These are phyloP conservation scores for Apostichopus leukothele DNA, from an alignment of 53 echinoderm and acorn worm genomes.

Conservation along the genomic window DNA sequence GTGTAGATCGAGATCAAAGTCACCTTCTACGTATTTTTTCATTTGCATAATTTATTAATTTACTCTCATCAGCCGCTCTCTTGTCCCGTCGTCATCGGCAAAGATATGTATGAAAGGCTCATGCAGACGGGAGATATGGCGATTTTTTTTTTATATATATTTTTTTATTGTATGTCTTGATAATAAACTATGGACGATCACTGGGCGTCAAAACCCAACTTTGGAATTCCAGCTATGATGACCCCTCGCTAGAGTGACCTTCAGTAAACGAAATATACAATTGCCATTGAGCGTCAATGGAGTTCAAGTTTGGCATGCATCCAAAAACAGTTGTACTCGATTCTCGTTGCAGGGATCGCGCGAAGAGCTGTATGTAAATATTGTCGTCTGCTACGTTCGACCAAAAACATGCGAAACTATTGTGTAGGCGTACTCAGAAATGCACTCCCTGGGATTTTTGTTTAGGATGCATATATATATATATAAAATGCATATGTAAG, in stretches of 20 bases:
- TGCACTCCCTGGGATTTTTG: neutral
- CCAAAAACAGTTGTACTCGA: neutral
- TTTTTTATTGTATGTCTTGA: neutral
- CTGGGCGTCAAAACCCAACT: neutral
- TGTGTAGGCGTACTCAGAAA: neutral
- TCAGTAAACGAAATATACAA: neutral
- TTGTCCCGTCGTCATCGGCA: neutral
- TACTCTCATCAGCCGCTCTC: neutral
- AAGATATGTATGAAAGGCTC: neutral
- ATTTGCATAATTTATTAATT: constrained; percentile 3
- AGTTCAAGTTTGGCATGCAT: neutral
- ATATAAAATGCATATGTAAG: neutral
- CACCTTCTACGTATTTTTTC: neutral
- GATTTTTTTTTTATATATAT: neutral
- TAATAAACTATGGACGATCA: neutral
- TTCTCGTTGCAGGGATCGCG: neutral
- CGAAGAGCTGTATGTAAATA: neutral
- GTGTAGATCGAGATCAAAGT: neutral
- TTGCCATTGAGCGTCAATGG: constrained; percentile 1
- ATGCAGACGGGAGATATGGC: neutral
- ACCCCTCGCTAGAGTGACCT: constrained; percentile 42
- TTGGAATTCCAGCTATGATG: constrained; percentile 28
- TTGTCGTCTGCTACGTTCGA: neutral
- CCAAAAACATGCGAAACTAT: neutral
- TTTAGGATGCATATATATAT: neutral